phyloP scores from a whole-genome alignment of 1,140 invertebrate genomes.

The Drosophila rhopaloa region DNA sequence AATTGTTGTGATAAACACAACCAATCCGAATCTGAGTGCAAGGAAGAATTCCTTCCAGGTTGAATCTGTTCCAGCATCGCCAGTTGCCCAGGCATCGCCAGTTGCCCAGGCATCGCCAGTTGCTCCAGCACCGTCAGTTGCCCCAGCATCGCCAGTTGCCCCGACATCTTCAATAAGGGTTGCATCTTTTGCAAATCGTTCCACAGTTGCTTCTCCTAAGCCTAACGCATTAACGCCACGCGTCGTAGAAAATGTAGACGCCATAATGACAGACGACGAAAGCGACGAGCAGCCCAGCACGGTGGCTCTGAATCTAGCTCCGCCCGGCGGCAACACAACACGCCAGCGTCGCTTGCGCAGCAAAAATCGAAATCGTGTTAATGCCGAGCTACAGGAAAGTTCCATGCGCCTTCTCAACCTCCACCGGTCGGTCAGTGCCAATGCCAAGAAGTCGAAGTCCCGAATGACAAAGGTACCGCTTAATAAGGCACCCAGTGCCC shows the following conservation, averaged over 20 bases:
- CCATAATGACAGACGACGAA: conserved; percentile 69
- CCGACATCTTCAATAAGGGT: background rate
- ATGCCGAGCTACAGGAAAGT: conserved; percentile 17
- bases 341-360: conserved; percentile 12
- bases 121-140: background rate
- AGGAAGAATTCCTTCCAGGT: background rate
- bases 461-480: conserved; percentile 26
- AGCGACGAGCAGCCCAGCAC: conserved; percentile 44
- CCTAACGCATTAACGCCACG: conserved; percentile 11
- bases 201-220: background rate
- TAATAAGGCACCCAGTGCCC: conserved; percentile 59
- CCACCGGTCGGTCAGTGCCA: conserved; percentile 24
- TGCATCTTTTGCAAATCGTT: conserved; percentile 3
- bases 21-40: background rate
- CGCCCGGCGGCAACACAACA: conserved; percentile 27
- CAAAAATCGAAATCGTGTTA: background rate
- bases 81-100: background rate
- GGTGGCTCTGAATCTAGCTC: conserved; percentile 57
- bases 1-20: conserved; percentile 25
- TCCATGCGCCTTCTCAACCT: conserved; percentile 53
- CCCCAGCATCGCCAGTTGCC: background rate
- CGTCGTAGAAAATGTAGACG: conserved; percentile 4
- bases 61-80: background rate
- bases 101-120: background rate
- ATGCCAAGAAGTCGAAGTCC: background rate